Evolutionary conservation across 2,888 invertebrate species (phyloP).

Genomic region (Elegia similella): DNA sequence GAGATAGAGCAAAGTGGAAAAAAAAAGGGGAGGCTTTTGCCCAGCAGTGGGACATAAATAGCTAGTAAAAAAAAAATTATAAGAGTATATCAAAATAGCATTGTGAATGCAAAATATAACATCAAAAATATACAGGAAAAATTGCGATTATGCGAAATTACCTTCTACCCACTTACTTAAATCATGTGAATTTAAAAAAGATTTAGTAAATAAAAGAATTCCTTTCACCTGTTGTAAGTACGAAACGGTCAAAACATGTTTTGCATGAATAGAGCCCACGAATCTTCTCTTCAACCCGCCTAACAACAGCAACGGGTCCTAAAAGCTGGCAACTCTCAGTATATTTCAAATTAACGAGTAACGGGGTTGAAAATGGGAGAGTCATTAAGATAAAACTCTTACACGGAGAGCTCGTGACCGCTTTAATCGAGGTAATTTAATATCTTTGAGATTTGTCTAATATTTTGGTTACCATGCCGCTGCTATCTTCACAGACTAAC

Average conservation of each 20-base stretch:
- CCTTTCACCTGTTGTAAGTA: background rate
- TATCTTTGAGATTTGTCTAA: background rate
- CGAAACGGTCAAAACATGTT: background rate
- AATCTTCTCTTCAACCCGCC: constrained; percentile 13
- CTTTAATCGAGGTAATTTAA: background rate
- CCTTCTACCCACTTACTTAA: too few species aligned
- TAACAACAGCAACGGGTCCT: constrained; percentile 1
- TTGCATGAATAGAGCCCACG: constrained; percentile 16
- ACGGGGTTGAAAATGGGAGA: constrained; percentile 1
- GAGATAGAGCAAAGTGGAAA: too few species aligned
- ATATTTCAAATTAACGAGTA: constrained; percentile 15
- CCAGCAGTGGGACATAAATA: too few species aligned
- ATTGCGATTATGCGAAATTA: too few species aligned
- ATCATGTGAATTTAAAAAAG: background rate
- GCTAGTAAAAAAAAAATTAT: too few species aligned
- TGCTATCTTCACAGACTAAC: too few species aligned
- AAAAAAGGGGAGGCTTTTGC: too few species aligned
- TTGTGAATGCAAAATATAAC: too few species aligned
- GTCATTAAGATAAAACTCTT: constrained; percentile 24
- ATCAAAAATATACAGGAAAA: too few species aligned
- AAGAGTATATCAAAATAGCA: too few species aligned
- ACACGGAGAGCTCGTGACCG: constrained; percentile 7
- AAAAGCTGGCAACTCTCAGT: constrained; percentile 11
- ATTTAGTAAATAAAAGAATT: background rate
- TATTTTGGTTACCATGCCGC: too few species aligned